Percentiles rank a stretch among this genome's conserved stretches.
These are phyloP conservation scores for Drosophila melanosoma DNA, from an alignment of 2,888 invertebrate genomes.

Conservation along the genomic window DNA sequence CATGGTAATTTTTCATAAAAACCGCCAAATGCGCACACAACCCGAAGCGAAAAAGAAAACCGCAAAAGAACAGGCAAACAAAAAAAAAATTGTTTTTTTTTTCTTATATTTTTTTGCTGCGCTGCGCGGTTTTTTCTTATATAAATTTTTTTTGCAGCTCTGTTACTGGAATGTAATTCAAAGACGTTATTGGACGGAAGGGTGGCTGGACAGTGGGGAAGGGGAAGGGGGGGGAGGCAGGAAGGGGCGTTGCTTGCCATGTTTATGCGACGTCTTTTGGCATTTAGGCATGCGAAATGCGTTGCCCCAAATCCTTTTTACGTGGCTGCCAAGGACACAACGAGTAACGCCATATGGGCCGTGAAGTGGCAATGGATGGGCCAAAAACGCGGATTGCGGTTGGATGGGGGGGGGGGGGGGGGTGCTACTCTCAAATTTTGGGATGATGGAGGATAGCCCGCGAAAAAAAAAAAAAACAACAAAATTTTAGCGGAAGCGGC, in stretches of 20 bases:
- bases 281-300: slow-evolving; percentile 80
- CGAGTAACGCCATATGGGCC: slow-evolving; percentile 52
- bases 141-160: slow-evolving; percentile 11
- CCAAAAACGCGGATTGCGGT: slow-evolving; percentile 1
- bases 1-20: slow-evolving; percentile 80
- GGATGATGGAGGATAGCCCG: slow-evolving; percentile 32
- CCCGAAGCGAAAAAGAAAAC: slow-evolving; percentile 66
- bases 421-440: slow-evolving; percentile 21
- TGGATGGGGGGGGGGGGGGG: not conserved
- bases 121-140: slow-evolving; percentile 68
- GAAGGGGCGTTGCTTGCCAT: slow-evolving; percentile 62
- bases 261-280: slow-evolving; percentile 79
- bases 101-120: slow-evolving; percentile 59
- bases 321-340: slow-evolving; percentile 70
- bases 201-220: not conserved
- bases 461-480: slow-evolving; percentile 55
- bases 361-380: slow-evolving; percentile 35
- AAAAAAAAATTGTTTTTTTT: slow-evolving; percentile 36
- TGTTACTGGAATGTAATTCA: slow-evolving; percentile 62
- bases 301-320: slow-evolving; percentile 77
- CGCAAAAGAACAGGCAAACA: slow-evolving; percentile 56
- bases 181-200: slow-evolving; percentile 59
- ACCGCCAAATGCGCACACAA: slow-evolving; percentile 81
- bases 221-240: slow-evolving; percentile 13
- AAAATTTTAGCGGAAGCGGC: slow-evolving; percentile 68